Base-by-base conservation (phyloP, 2,113 vertebrate genomes). In the Ptychochromis oligacanthus region DNA sequence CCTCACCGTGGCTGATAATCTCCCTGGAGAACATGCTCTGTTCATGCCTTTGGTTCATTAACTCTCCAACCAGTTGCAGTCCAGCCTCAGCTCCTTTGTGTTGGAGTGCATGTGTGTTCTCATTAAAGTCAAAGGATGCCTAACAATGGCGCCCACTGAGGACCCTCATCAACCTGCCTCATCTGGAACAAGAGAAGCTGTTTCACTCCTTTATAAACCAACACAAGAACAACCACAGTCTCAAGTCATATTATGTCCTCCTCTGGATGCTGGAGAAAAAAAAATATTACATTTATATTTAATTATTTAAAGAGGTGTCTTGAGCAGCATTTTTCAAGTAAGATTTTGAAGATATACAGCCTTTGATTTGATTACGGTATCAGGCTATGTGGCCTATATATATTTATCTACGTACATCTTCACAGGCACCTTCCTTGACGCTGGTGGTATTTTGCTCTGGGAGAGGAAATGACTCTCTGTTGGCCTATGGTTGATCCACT, bases 1-100 rank as follows among this genome's bases (percentile, higher is more conserved):
- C 80, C 38, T 75, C 82, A 75, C 81, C 55, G 83, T 81, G 91
- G 93, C 83, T 93, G 81, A 90, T 93, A 40, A 88, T 81, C 76
- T 91, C 90, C 84, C 84, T 8, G 7, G 82, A 90, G 91, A 77
- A 75, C 56, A 4, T 52, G 70, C 46, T 88, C 88, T 60, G 77
- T 81, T 72, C 86, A 65, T 20, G 84, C 60, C 67, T 87, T 76
- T 77, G 88, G 38, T 91, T 88, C 83, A 90, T 91, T 91, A 89
- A 89, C 58, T 87, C 79, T 70, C 57, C 80, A 80, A 81, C 86
- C 83, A 87, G 72, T 77, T 80, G 81, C 80, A 81, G 85, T 81
- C 22, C 54, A 70, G 24, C 76, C 72, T 89, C 61, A 57, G 43
- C 57, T 84, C 52, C n/a, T 82, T 61, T 86, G 79, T 89, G 59